Percentiles rank a stretch among this genome's conserved stretches.
Evolutionary conservation across 2,888 invertebrate genomes (phyloP).

Genomic region (Erebia aethiops): DNA sequence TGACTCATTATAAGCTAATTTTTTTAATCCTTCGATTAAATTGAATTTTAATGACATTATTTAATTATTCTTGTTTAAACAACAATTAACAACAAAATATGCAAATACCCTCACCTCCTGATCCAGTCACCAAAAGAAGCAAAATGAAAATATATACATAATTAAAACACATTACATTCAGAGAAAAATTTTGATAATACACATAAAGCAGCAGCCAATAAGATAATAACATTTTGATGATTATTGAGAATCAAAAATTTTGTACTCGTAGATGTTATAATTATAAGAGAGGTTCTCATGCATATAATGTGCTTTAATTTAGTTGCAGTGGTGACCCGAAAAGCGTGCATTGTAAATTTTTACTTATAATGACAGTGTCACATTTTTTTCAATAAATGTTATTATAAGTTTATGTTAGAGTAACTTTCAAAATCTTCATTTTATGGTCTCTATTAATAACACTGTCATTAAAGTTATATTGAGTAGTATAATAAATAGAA

Average conservation of each 20-base stretch:
- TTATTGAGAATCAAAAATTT: not conserved
- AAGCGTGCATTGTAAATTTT: not conserved
- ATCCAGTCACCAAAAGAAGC: constrained; percentile 53
- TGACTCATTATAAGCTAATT: too few species aligned
- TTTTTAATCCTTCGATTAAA: too few species aligned
- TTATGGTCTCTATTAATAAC: too few species aligned
- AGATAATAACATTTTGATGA: not conserved
- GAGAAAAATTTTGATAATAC: constrained; percentile 45
- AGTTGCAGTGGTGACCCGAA: constrained; percentile 19
- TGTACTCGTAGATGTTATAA: not conserved
- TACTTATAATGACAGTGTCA: not conserved
- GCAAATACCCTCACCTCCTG: constrained; percentile 64
- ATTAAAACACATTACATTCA: constrained; percentile 61
- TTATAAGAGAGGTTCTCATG: constrained; percentile 44
- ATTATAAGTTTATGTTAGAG: too few species aligned
- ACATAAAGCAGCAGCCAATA: constrained; percentile 54
- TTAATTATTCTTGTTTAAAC: not conserved
- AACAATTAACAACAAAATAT: constrained; percentile 4
- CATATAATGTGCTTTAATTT: constrained; percentile 59
- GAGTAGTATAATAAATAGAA: too few species aligned
- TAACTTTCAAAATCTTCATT: too few species aligned
- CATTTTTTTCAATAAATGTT: too few species aligned
- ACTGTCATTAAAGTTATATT: too few species aligned
- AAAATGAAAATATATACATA: constrained; percentile 41
- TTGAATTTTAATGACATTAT: not conserved